Percentiles rank a stretch among this genome's conserved stretches.
Evolutionary conservation across 2,797 vertebrate species (phyloP).

Genomic region (Lepus townsendii): DNA sequence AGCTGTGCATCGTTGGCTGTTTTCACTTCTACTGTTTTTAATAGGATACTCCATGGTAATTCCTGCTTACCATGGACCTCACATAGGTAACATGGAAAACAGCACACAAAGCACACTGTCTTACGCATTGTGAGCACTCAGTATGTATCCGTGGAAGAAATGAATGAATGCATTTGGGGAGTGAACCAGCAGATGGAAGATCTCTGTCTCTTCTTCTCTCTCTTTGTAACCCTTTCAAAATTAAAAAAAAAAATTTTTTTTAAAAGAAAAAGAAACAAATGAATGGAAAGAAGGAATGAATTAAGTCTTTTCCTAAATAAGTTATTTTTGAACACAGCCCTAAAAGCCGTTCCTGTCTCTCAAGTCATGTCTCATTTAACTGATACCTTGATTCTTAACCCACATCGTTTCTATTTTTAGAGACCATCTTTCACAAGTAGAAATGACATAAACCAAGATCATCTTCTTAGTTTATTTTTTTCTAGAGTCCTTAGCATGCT

Average conservation of each 20-base stretch:
- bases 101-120: neutral
- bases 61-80: neutral
- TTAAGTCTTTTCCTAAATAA: conserved; percentile 29
- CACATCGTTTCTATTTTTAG: conserved; percentile 60
- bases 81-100: neutral
- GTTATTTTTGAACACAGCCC: conserved; percentile 53
- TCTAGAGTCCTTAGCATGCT: conserved; percentile 96
- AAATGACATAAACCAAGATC: conserved; percentile 89
- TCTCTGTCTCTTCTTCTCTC: too few species aligned
- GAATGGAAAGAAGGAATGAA: neutral
- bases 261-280: neutral
- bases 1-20: neutral
- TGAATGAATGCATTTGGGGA: neutral
- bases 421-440: conserved; percentile 81
- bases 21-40: neutral
- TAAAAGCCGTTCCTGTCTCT: conserved; percentile 24
- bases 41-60: neutral
- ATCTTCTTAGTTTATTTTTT: conserved; percentile 94
- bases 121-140: neutral
- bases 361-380: neutral
- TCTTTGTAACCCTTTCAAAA: too few species aligned
- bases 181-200: too few species aligned
- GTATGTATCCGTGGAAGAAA: neutral
- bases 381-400: conserved; percentile 12
- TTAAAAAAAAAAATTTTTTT: too few species aligned